Evolutionary conservation across 2,113 vertebrate species (phyloP).

Genomic region (Harpagus bidentatus): DNA sequence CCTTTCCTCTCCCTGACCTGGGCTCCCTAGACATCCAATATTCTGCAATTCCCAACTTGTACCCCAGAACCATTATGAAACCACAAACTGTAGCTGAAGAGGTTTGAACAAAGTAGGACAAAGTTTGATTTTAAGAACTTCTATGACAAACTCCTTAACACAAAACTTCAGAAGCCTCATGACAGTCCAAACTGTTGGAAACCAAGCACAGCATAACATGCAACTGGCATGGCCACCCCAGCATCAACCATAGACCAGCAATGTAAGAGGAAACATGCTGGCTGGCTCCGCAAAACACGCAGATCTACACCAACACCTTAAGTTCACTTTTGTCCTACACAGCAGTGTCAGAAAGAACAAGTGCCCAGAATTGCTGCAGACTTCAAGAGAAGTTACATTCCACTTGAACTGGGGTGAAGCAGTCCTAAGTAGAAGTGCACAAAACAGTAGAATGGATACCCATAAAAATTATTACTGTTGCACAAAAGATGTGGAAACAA

Average conservation of each 20-base stretch:
- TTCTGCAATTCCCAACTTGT: neutral
- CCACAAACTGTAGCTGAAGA: neutral
- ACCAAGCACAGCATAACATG: neutral
- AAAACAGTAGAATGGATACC: neutral
- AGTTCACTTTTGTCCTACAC: neutral
- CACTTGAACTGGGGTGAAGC: neutral
- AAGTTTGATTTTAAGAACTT: neutral
- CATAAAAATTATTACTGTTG: neutral
- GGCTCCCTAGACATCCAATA: neutral
- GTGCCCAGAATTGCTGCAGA: neutral
- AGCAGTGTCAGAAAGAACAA: neutral
- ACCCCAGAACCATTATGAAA: neutral
- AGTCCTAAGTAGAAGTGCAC: neutral
- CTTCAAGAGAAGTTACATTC: rapidly evolving
- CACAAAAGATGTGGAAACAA: neutral
- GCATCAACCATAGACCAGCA: neutral
- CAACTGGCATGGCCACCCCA: neutral
- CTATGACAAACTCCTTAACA: neutral
- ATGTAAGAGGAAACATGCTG: neutral
- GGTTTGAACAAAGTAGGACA: neutral
- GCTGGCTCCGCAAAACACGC: neutral
- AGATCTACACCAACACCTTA: neutral
- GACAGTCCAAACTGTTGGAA: neutral
- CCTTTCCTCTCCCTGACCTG: neutral
- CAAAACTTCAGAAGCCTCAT: neutral